A percentile compares a stretch with the other conserved stretches of the same genome.
Evolutionary conservation across 2,888 invertebrate genomes (phyloP).

Genomic region (Habrosyne pyritoides): DNA sequence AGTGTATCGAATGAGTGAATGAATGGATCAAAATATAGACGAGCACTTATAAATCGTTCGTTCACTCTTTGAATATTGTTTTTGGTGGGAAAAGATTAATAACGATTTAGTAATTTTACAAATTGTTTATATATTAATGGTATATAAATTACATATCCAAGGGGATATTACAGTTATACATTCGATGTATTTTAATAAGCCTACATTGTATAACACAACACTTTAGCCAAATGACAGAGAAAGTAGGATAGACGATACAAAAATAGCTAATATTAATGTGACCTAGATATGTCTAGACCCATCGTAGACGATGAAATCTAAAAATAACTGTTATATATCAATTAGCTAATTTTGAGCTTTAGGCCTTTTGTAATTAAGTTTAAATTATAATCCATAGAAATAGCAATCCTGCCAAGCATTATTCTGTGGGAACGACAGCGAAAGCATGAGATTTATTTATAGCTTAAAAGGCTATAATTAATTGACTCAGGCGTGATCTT

Average conservation of each 20-base stretch:
- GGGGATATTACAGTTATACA: too few relatives aligned
- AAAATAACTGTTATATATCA: neutral
- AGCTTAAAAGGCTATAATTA: too few relatives aligned
- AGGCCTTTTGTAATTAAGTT: neutral
- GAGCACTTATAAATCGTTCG: too few relatives aligned
- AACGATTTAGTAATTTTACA: too few relatives aligned
- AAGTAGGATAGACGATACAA: neutral
- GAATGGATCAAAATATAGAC: too few relatives aligned
- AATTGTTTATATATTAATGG: too few relatives aligned
- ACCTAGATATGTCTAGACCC: slow-evolving; percentile 12
- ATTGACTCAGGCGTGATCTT: too few relatives aligned
- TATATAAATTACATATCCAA: too few relatives aligned
- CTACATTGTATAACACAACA: neutral
- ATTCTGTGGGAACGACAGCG: neutral
- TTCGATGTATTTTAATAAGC: too few relatives aligned
- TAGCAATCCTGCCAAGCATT: neutral
- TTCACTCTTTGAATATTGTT: too few relatives aligned
- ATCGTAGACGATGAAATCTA: neutral
- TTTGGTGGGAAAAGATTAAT: too few relatives aligned
- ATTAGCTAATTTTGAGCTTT: neutral
- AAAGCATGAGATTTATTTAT: neutral
- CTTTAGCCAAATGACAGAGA: neutral
- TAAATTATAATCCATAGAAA: neutral
- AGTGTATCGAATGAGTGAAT: too few relatives aligned
- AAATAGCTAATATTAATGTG: slow-evolving; percentile 11